Evolutionary conservation across 2,797 vertebrate genomes (phyloP).

Genomic region (Esox masquinongy): DNA sequence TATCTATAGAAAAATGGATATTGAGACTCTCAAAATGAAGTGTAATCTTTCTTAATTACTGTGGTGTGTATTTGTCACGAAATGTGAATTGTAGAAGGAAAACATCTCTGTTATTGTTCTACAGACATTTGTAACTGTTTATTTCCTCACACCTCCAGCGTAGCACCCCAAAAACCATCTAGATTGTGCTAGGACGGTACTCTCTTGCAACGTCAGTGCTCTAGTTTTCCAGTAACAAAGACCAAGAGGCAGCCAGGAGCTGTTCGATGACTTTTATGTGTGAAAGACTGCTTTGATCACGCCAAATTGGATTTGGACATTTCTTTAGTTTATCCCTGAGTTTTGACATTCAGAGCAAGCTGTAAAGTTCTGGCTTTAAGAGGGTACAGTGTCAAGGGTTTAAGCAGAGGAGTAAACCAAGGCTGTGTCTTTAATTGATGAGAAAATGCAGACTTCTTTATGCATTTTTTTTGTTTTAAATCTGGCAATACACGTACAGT

Average conservation of each 20-base stretch:
- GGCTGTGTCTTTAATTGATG: slow-evolving; percentile 29
- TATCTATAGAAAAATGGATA: too few relatives aligned
- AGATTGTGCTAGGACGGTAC: too few relatives aligned
- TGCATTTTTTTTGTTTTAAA: neutral
- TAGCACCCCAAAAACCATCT: too few relatives aligned
- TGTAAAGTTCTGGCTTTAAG: slow-evolving; percentile 40
- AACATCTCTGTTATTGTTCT: too few relatives aligned
- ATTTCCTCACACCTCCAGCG: too few relatives aligned
- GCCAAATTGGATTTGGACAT: slow-evolving; percentile 34
- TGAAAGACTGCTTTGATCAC: slow-evolving; percentile 59
- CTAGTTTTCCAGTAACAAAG: neutral
- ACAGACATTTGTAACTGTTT: too few relatives aligned
- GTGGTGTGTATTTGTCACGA: too few relatives aligned
- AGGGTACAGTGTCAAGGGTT: slow-evolving; percentile 23
- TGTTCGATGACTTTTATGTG: slow-evolving; percentile 55
- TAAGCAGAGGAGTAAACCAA: slow-evolving; percentile 43
- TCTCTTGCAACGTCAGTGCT: too few relatives aligned
- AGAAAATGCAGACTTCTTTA: neutral
- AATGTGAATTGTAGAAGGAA: too few relatives aligned
- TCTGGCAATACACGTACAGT: neutral
- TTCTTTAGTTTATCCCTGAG: slow-evolving; percentile 40
- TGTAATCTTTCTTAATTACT: too few relatives aligned
- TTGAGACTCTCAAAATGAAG: too few relatives aligned
- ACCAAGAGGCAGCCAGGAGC: slow-evolving; percentile 31
- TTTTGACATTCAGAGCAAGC: slow-evolving; percentile 21